Base-by-base conservation (phyloP, 2,888 invertebrate species). In the Orthosia gothica region DNA sequence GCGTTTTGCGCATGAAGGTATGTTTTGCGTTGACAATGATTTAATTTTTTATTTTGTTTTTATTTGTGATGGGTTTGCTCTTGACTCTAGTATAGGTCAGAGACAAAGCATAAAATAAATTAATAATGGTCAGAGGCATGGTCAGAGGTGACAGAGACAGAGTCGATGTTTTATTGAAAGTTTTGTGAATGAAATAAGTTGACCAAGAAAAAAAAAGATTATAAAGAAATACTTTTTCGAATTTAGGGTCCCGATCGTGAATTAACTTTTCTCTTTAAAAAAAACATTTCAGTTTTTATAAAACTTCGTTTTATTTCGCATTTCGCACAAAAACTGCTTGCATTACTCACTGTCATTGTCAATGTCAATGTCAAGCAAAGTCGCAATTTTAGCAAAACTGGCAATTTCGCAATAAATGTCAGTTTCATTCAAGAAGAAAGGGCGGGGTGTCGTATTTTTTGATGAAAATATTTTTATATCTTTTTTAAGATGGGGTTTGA, bases 401-500 rank as follows among this genome's bases (percentile, higher is more conserved):
- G 49, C 20, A 66, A 20, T 54, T 65, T 16, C 3, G 32, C 32
- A 69, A 15, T 50, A 32, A 15, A n/a, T 45, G 64, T 78, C 79
- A 77, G 65, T 78, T 64, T 67, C 18, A 50, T 9, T 40, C 40
- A 40, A 40, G 40, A 40, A 15, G 5, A 1, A n/a, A 54, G 12
- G 15, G 9, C 20, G 47, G 45, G 66, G 63, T 63, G 67, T 12
- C 15, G 55, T 65, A 40, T 45, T 68, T 74, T 66, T 32, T 54
- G 5, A n/a, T 26, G 15, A 32, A 69, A 59, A 32, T 55, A 59
- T 59, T 73, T 52, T 40, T 32, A 20, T 23, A 9, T 65, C 1
- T 55, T 65, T 52, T 20, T 15, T 75, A 88, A 79, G 76, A 96
- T 96, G 96, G 95, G 96, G 5, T 96, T 96, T 74, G 91, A 93